These are phyloP conservation scores for Samia ricini DNA, from an alignment of 1,140 invertebrate species.

Conservation along the genomic window DNA sequence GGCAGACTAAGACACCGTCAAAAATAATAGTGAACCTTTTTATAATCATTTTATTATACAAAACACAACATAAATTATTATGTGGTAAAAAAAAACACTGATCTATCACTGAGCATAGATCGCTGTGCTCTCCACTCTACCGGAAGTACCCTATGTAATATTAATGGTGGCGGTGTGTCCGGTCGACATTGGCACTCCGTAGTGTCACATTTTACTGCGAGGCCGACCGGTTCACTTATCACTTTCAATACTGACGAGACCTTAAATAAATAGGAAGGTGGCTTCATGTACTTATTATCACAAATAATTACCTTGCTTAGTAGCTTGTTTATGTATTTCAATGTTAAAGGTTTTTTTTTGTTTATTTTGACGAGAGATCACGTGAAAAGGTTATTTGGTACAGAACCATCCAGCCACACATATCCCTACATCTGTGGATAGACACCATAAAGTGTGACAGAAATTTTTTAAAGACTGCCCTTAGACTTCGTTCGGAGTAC, in stretches of 20 bases:
- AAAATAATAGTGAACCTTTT: too few species aligned
- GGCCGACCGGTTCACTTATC: slow-evolving; percentile 36
- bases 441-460: too few species aligned
- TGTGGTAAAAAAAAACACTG: background rate
- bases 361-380: too few species aligned
- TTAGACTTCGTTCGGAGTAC: too few species aligned
- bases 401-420: too few species aligned
- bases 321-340: background rate
- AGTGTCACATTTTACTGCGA: slow-evolving; percentile 31
- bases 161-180: slow-evolving; percentile 30
- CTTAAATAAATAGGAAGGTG: slow-evolving; percentile 37
- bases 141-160: slow-evolving; percentile 45
- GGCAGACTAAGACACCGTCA: too few species aligned
- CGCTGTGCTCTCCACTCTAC: slow-evolving; percentile 11
- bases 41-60: too few species aligned
- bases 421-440: too few species aligned
- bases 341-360: background rate
- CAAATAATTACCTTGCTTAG: background rate
- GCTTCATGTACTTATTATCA: slow-evolving; percentile 4
- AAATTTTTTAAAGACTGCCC: too few species aligned
- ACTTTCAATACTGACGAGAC: slow-evolving; percentile 44
- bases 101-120: background rate
- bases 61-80: too few species aligned
- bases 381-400: too few species aligned
- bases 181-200: slow-evolving; percentile 40